These are phyloP conservation scores for Cephus rjabovi DNA, from an alignment of 2,888 invertebrate genomes.

Conservation along the genomic window DNA sequence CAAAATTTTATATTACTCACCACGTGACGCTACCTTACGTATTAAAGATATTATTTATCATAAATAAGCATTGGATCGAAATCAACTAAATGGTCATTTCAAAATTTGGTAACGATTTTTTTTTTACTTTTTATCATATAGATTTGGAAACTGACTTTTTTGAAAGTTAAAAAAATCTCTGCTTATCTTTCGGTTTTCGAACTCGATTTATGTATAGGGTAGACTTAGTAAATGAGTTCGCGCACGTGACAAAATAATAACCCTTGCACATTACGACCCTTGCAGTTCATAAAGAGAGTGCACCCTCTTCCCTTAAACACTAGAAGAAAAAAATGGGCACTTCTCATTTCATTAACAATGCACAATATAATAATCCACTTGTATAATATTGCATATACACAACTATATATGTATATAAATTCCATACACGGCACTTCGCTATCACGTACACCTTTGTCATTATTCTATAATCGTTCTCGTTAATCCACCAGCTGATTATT, in stretches of 20 bases:
- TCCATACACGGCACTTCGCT: constrained; percentile 5
- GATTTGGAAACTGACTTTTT: background rate
- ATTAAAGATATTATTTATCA: background rate
- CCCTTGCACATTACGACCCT: constrained; percentile 18
- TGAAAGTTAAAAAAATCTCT: background rate
- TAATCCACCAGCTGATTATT: background rate
- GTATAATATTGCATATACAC: background rate
- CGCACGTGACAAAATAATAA: constrained; percentile 7
- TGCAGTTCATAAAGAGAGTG: background rate
- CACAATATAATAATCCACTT: background rate
- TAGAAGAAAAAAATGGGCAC: background rate
- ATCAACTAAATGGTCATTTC: too few species aligned
- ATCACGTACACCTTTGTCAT: constrained; percentile 10
- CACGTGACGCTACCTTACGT: background rate
- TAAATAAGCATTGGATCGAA: background rate
- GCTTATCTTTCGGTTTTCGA: background rate
- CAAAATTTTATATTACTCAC: background rate
- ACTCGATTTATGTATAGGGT: background rate
- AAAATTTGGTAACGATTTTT: too few species aligned
- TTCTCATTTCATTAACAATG: background rate
- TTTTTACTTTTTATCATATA: too few species aligned
- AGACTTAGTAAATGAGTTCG: constrained; percentile 10
- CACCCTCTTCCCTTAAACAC: background rate
- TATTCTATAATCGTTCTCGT: constrained; percentile 5
- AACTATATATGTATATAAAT: background rate